A percentile compares a stretch with the other conserved stretches of the same genome.
Conservation (phyloP, 2,888 invertebrate species). For the Panzeria rudis region DNA sequence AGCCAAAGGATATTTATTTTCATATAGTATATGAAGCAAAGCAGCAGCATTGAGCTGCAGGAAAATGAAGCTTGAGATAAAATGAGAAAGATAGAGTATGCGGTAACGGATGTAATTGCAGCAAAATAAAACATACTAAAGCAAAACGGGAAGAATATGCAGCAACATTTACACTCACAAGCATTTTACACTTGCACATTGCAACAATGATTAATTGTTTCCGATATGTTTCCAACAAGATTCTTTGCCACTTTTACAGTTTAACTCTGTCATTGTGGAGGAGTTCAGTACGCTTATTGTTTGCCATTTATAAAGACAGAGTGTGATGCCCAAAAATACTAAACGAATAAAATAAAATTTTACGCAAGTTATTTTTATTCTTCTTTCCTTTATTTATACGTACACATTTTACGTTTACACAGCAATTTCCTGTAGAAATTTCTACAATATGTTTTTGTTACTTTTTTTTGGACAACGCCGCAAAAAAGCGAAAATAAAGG, state of each 20-base stretch:
- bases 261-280: constrained; percentile 22
- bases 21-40: constrained; percentile 11
- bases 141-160: constrained; percentile 47
- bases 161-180: constrained; percentile 4
- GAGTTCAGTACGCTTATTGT: constrained; percentile 8
- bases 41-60: constrained; percentile 6
- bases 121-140: neutral
- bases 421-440: constrained; percentile 67
- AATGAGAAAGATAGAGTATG: constrained; percentile 64
- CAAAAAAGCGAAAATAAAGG: constrained; percentile 49
- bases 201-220: constrained; percentile 75
- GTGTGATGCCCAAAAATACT: neutral
- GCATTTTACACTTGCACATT: constrained; percentile 71
- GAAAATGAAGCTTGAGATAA: constrained; percentile 53
- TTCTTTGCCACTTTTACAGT: constrained; percentile 47
- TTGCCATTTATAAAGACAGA: constrained; percentile 31
- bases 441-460: constrained; percentile 67
- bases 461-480: neutral
- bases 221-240: constrained; percentile 73
- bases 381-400: constrained; percentile 9
- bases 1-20: constrained; percentile 64
- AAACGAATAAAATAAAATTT: constrained; percentile 17
- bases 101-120: constrained; percentile 71
- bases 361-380: constrained; percentile 54
- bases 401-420: constrained; percentile 60